Base-by-base conservation (phyloP, 1,140 invertebrate genomes). In the Caligus rogercresseyi region DNA sequence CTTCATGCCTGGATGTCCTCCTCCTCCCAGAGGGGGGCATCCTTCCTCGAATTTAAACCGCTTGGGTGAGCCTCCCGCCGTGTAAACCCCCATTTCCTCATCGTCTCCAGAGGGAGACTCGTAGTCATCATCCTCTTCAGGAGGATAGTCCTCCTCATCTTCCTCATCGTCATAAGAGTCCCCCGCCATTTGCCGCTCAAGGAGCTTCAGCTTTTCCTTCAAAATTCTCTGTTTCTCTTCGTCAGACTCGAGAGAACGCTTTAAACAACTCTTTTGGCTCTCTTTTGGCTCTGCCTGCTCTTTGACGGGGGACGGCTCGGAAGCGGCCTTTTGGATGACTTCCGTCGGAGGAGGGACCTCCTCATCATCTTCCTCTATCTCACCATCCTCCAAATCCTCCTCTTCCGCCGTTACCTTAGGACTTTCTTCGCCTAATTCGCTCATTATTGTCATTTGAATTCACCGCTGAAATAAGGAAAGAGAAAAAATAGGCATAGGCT, bases 351-450 rank as follows among this genome's bases (percentile, higher is more conserved):
- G 55, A 24, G 2, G 55, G 19, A 66, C 56, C 51, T 66, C 65
- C 11, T 64, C 54, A 24, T 66, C 65, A 11, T 63, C 65, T 3
- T 67, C 65, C 3, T 43, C 55, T 16, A 66, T 55, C 24, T 66
- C 65, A 20, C 65, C 65, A 7, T 66, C 65, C 57, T 66, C 65
- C 31, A 66, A 52, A 7, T 66, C 63, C 56, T 51, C 65, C 19
- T 66, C 31, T 11, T 2, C 53, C 53, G 13, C 4, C 11, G 53
- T 4, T 7, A 11, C 4, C 53, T 54, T 23, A 11, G 21, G 16
- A 4, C 21, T 54, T 16, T 54, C 53, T 4, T 54, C 53, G 7
- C 21, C 53, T 54, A 19, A 11, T 43, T 43, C 31, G 31, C 31
- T 43, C 31, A 43, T 43, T 11, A 43, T 43, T 7, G 31, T 43